These are phyloP conservation scores for Elaphurus davidianus DNA, from an alignment of 2,113 vertebrate genomes.

Conservation along the genomic window DNA sequence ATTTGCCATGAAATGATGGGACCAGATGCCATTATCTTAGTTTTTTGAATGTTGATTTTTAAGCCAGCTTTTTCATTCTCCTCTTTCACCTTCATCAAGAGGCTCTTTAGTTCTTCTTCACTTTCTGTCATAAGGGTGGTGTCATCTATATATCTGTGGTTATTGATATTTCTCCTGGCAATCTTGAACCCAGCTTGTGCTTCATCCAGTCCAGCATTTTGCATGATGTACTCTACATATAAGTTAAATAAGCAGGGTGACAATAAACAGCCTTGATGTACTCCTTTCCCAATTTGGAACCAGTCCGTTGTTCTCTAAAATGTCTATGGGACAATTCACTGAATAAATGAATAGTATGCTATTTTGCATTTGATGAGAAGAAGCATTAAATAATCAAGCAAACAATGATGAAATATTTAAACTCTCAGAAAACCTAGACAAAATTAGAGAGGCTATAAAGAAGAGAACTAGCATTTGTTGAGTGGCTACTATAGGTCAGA, in stretches of 20 bases:
- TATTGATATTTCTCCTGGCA: not conserved
- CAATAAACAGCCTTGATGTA: not conserved
- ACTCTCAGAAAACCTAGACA: not conserved
- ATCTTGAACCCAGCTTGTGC: not conserved
- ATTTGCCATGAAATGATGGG: not conserved
- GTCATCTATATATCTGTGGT: not conserved
- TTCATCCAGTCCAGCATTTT: not conserved
- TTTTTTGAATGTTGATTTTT: not conserved
- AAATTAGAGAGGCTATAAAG: not conserved
- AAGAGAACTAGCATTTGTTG: not conserved
- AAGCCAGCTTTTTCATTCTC: not conserved
- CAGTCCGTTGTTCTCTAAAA: not conserved
- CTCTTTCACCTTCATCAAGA: not conserved
- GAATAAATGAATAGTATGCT: slow-evolving; percentile 6
- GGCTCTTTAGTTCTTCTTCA: not conserved
- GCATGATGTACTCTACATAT: not conserved
- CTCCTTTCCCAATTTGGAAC: not conserved
- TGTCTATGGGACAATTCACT: not conserved
- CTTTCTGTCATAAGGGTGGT: not conserved
- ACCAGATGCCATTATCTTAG: not conserved
- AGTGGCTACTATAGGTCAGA: not conserved
- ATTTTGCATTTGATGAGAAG: slow-evolving; percentile 1
- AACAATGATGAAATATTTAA: not conserved
- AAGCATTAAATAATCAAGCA: not conserved
- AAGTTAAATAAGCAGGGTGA: not conserved